Conservation (phyloP, 2,888 invertebrate species). For the Trissonchulus latispiculum region DNA sequence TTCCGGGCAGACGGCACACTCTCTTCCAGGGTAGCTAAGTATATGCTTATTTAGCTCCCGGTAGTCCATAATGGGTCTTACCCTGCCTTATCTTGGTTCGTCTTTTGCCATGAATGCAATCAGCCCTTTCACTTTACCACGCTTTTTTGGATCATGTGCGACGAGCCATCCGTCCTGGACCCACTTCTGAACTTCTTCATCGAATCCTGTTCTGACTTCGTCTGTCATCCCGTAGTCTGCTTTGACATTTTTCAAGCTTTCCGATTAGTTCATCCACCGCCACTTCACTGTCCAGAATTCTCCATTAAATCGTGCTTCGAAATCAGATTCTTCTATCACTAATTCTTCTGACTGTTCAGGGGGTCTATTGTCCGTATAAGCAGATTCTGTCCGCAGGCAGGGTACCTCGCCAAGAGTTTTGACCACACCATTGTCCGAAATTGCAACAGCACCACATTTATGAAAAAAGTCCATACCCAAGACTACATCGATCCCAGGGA, state of each 20-base stretch:
- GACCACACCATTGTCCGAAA: neutral
- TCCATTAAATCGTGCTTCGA: neutral
- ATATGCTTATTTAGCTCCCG: neutral
- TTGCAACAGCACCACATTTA: neutral
- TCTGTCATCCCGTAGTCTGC: neutral
- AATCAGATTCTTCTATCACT: too few relatives aligned
- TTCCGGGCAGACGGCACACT: too few relatives aligned
- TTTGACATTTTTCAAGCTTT: too few relatives aligned
- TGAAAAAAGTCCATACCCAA: neutral
- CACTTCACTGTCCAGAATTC: slow-evolving; percentile 7
- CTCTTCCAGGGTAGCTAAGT: too few relatives aligned
- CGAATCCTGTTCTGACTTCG: neutral
- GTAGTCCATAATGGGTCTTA: too few relatives aligned
- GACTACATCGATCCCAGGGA: neutral
- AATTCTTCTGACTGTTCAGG: neutral
- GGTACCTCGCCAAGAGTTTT: neutral
- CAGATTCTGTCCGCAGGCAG: neutral
- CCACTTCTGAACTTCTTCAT: neutral
- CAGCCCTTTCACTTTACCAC: too few relatives aligned
- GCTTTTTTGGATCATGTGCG: neutral
- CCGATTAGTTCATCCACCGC: neutral
- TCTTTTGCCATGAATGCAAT: too few relatives aligned
- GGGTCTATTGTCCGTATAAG: neutral
- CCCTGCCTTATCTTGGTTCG: too few relatives aligned
- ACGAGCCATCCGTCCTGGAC: neutral